These are phyloP conservation scores for Himalopsyche tibetana DNA, from an alignment of 2,888 invertebrate species.

Conservation along the genomic window DNA sequence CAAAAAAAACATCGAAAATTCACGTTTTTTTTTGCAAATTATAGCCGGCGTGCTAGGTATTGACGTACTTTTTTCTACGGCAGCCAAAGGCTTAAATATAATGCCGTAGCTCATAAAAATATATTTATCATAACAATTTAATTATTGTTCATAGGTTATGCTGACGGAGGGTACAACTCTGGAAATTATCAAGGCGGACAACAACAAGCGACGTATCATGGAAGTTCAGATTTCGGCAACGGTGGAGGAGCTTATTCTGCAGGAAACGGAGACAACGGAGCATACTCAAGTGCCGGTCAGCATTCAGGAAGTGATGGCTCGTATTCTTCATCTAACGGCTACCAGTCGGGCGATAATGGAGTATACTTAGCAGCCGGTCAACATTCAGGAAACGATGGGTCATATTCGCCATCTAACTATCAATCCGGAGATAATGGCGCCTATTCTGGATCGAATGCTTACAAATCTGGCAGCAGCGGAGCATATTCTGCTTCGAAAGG, in stretches of 20 bases:
- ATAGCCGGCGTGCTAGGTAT: no score
- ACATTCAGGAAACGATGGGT: neutral
- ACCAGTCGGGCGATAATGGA: neutral
- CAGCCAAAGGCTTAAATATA: no score
- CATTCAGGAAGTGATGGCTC: constrained; percentile 3
- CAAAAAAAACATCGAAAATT: no score
- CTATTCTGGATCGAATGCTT: neutral
- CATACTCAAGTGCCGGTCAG: neutral
- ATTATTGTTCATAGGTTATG: neutral
- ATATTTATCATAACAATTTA: no score
- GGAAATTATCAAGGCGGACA: constrained; percentile 20
- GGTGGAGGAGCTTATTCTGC: constrained; percentile 45
- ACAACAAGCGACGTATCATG: neutral
- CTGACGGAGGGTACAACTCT: neutral
- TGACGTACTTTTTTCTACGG: no score
- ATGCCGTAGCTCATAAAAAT: no score
- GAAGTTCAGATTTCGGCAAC: constrained; percentile 41
- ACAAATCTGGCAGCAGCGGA: constrained; percentile 17
- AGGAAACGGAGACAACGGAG: constrained; percentile 22
- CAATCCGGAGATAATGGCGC: constrained; percentile 1
- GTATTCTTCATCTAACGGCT: neutral
- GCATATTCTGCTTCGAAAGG: neutral
- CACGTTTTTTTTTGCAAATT: no score
- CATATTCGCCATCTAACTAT: neutral
- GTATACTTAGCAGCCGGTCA: neutral